Conservation (phyloP, 2,113 vertebrate genomes). For the Corythaeola cristata region DNA sequence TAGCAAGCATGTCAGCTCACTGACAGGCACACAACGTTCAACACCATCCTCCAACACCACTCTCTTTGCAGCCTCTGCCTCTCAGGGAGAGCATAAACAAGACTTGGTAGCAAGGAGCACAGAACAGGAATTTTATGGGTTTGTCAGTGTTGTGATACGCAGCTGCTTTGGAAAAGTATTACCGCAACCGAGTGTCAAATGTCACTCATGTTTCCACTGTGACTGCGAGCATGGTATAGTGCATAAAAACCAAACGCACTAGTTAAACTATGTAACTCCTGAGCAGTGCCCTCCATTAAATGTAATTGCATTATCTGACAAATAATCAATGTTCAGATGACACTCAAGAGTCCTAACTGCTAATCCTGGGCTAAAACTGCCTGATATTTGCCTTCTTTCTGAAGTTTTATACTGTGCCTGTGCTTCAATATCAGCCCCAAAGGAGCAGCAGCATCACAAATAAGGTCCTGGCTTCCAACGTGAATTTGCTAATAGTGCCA, state of each 20-base stretch:
- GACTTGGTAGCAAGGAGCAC: background rate
- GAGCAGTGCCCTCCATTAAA: conserved; percentile 72
- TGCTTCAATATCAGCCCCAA: conserved; percentile 20
- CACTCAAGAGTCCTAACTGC: conserved; percentile 70
- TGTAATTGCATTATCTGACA: conserved; percentile 74
- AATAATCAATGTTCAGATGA: conserved; percentile 73
- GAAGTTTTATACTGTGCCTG: conserved; percentile 52
- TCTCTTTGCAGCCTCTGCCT: background rate
- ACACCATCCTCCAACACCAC: background rate
- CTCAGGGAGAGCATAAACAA: background rate
- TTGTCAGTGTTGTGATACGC: background rate
- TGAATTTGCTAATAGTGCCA: conserved; percentile 28
- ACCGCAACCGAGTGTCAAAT: background rate
- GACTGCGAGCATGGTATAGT: background rate
- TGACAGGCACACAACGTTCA: background rate
- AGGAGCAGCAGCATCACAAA: conserved; percentile 38
- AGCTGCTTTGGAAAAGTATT: conserved; percentile 12
- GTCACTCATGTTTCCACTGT: conserved; percentile 32
- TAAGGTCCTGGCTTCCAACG: conserved; percentile 20
- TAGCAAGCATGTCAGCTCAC: background rate
- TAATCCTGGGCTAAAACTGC: conserved; percentile 55
- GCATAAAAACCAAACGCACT: conserved; percentile 56
- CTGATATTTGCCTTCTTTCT: conserved; percentile 54
- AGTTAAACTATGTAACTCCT: conserved; percentile 62
- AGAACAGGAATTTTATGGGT: background rate